Base-by-base conservation (phyloP, 2,797 vertebrate species). In the Calcarius lapponicus region DNA sequence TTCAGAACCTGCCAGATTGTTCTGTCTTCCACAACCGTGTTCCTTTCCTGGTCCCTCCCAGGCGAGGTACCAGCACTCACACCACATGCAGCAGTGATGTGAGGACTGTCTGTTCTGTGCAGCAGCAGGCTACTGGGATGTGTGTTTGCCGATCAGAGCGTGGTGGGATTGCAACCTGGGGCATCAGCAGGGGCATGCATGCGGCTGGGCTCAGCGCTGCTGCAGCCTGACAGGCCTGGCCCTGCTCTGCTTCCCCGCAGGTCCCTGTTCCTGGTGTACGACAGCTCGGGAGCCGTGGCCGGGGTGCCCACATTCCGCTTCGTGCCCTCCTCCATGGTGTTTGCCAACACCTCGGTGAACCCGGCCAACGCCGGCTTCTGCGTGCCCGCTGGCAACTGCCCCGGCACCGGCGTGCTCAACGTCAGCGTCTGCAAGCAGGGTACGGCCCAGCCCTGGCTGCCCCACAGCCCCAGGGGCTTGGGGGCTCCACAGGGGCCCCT, bases 341-440 rank as follows among this genome's bases (percentile, higher is more conserved):
- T 99, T 80, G 99, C 99, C 89, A 99, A 99, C 91, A 2, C 24
- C 0, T 97, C 98, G 0, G 83, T 98, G 58, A 99, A 99, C 91
- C 99, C 99, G 0, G 98, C 97, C 76, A 99, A 99, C 3, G 97
- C 98, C 2, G 99, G 99, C 11, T 99, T 99, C 98, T 99, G 99
- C 31, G 96, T 98, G 42, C 99, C 99, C 0, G 82, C 97, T 4
- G 99, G 98, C 24, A 98, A 99, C 80, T 99, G 99, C 97, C 97
- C 98, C 20, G 98, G 98, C 65, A 98, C 99, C 0, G 99, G 99
- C 1, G 91, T 99, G 51, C 97, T 99, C 80, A 99, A 99, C 1
- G 98, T 99, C 97, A 99, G 98, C 31, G 2, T 85, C 43, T 99
- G 99, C 96, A 99, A 98, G 96, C 97, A 99, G 94, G 99, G 99